phyloP scores from a whole-genome alignment of 1,140 invertebrate species.

The Dendrolimus punctatus region DNA sequence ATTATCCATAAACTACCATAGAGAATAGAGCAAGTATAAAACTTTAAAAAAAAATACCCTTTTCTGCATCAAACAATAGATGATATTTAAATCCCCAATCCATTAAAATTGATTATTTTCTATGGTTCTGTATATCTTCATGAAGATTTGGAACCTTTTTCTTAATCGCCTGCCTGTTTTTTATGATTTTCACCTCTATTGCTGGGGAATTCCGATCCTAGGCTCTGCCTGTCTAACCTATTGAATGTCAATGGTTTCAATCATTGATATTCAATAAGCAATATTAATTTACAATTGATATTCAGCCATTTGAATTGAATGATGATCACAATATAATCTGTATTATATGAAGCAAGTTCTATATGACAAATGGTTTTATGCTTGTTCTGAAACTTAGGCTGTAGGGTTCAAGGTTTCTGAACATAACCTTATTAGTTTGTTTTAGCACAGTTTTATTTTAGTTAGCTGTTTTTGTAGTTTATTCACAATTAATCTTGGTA shows the following conservation, averaged over 20 bases:
- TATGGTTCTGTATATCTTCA: no score
- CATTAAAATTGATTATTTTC: no score
- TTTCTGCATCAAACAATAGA: no score
- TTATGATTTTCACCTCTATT: conserved; percentile 1
- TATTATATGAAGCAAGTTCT: conserved; percentile 18
- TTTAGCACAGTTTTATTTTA: conserved; percentile 27
- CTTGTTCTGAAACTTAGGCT: background rate
- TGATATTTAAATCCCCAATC: no score
- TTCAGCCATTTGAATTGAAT: no score
- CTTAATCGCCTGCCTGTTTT: background rate
- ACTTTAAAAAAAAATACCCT: background rate
- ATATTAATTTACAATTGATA: no score
- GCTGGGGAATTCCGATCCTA: no score
- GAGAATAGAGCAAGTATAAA: conserved; percentile 11
- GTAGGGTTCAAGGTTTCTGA: conserved; percentile 47
- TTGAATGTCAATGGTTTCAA: no score
- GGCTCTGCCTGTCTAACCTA: no score
- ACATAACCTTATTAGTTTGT: conserved; percentile 59
- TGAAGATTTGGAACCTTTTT: no score
- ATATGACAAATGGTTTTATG: conserved; percentile 20
- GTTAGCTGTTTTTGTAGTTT: conserved; percentile 10
- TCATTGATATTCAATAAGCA: no score
- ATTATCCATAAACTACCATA: background rate
- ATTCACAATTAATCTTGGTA: conserved; percentile 1
- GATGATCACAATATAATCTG: no score